A percentile compares a stretch with the other conserved stretches of the same genome.
Evolutionary conservation across 1,140 invertebrate species (phyloP).

Genomic region (Sogatella furcifera): DNA sequence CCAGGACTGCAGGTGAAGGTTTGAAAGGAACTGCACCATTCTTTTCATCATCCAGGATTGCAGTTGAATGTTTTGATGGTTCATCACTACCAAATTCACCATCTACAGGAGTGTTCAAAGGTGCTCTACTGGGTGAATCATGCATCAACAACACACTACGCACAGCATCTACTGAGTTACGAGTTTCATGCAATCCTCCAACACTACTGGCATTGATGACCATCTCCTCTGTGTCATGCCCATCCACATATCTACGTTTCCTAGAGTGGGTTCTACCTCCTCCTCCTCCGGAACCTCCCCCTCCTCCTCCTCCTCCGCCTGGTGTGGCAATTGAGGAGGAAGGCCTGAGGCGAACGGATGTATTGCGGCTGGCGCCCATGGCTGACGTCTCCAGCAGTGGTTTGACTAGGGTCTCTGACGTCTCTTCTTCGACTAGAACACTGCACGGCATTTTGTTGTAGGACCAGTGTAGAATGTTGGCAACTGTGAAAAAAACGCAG

Average conservation of each 20-base stretch:
- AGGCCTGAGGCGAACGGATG: slow-evolving; percentile 15
- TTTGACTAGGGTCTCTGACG: slow-evolving; percentile 40
- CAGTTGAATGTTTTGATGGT: too few relatives aligned
- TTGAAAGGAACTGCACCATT: too few relatives aligned
- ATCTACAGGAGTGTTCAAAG: too few relatives aligned
- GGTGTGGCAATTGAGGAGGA: slow-evolving; percentile 29
- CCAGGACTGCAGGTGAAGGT: too few relatives aligned
- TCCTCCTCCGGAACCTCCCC: too few relatives aligned
- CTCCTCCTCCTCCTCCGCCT: slow-evolving; percentile 35
- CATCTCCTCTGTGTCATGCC: slow-evolving; percentile 37
- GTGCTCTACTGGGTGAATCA: too few relatives aligned
- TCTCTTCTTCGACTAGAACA: slow-evolving; percentile 56
- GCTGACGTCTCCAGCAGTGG: not conserved
- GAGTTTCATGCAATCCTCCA: too few relatives aligned
- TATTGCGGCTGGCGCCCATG: slow-evolving; percentile 15
- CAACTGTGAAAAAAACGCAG: slow-evolving; percentile 44
- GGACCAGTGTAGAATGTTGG: slow-evolving; percentile 69
- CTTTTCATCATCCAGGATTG: too few relatives aligned
- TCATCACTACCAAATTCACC: too few relatives aligned
- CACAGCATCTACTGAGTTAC: too few relatives aligned
- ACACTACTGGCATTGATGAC: too few relatives aligned
- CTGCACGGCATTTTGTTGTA: slow-evolving; percentile 70
- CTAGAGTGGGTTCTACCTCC: not conserved
- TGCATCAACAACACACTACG: too few relatives aligned
- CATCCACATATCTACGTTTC: slow-evolving; percentile 48